These are phyloP conservation scores for Rhinolophus ferrumequinum DNA, from an alignment of 2,113 vertebrate genomes.

Conservation along the genomic window DNA sequence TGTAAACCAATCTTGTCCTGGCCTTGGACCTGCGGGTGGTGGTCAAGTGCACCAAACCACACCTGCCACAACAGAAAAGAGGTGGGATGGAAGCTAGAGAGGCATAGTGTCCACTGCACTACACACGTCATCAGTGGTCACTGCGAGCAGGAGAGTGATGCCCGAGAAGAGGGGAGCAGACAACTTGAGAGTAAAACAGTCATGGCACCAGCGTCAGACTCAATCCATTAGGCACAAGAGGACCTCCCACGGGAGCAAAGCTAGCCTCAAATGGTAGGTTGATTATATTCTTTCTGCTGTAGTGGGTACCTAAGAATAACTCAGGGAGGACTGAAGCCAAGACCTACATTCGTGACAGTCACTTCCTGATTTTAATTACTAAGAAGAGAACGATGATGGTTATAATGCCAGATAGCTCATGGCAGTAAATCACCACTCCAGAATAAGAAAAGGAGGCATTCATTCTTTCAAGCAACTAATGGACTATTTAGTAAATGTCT, in stretches of 20 bases:
- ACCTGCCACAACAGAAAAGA: not conserved
- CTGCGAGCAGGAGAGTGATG: not conserved
- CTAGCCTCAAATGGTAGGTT: not conserved
- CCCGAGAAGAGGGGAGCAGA: not conserved
- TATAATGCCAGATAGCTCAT: conserved; percentile 18
- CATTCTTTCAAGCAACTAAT: conserved; percentile 56
- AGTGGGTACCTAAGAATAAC: not conserved
- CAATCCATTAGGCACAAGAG: not conserved
- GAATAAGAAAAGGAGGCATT: conserved; percentile 13
- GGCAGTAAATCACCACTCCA: conserved; percentile 31
- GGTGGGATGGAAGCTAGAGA: not conserved
- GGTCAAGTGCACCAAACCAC: not conserved
- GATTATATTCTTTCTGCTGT: not conserved
- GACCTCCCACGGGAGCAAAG: not conserved
- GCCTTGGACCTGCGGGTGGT: not conserved
- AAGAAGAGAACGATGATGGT: conserved; percentile 33
- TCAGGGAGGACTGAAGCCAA: not conserved
- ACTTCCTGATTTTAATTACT: conserved; percentile 57
- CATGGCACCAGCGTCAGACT: not conserved
- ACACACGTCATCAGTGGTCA: not conserved
- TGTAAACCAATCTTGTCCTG: not conserved
- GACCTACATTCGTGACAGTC: conserved; percentile 3
- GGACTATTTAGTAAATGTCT: conserved; percentile 69
- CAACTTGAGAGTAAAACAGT: not conserved
- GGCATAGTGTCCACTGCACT: not conserved